Evolutionary conservation across 2,888 invertebrate genomes (phyloP), one percentile per base, ranked within the genome.

Genomic region (Drosophila mulleri): DNA sequence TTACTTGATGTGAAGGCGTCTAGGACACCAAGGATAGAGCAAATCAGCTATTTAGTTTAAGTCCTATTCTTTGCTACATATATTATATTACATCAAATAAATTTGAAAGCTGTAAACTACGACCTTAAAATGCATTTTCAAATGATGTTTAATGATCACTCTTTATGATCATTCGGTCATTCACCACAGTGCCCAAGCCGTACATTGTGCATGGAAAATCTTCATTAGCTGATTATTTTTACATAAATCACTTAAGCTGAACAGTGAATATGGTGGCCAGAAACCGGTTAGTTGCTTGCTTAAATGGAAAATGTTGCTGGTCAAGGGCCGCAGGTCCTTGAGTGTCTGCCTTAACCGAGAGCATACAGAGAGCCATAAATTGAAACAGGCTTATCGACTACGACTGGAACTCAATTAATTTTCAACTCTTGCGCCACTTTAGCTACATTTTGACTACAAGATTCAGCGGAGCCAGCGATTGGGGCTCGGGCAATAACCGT

Each of bases 291-390:
- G 54, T 29, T 56, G 67, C 16, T 23, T 9, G 32, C 14, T 6
- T 32, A 44, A 20, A 32, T 14, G 42, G 14, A 12, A 41, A 16
- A 37, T 37, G 37, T 45, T 12, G 57, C 50, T 62, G 75, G 80
- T 86, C 82, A 84, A 82, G 83, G 86, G 78, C 82, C 80, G 72
- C 61, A 53, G 60, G 82, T 85, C 87, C 84, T 84, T 84, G 86
- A 79, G 52, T 14, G 35, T 29, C 52, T 56, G 56, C 48, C 35
- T 42, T 9, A 23, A 26, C 45, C 8, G 39, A 50, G 32, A 56
- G 42, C 26, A 29, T 29, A 29, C 29, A 8, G 29, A 54, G 42
- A 57, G 42, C 53, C 67, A 79, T 79, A 77, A 72, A 79, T 70
- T 60, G 72, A 77, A 83, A 73, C 75, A 63, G 70, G 75, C 74